Conservation (phyloP, 2,797 vertebrate species). For the Acrocephalus scirpaceus region DNA sequence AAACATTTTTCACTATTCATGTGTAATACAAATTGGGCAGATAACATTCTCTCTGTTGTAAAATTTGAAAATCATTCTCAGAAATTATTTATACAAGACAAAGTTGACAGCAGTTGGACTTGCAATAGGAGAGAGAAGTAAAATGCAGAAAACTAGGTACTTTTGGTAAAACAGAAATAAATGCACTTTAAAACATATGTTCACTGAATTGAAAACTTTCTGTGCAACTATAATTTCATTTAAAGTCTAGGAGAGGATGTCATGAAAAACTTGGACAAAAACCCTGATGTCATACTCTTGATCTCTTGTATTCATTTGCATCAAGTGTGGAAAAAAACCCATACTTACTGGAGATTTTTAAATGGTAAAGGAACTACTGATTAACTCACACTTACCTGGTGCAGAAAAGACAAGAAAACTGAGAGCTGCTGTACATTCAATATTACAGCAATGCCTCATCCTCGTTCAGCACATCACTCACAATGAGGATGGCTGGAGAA, state of each 20-base stretch:
- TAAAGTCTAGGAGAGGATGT: neutral
- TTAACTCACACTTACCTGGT: neutral
- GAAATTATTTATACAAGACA: neutral
- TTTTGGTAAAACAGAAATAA: neutral
- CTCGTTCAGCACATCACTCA: neutral
- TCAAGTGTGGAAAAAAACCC: fast-evolving
- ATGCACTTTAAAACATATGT: neutral
- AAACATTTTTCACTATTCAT: neutral
- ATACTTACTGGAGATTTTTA: neutral
- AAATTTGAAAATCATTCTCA: neutral
- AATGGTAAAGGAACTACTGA: neutral
- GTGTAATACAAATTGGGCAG: neutral
- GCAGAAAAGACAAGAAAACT: neutral
- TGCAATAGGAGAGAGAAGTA: neutral
- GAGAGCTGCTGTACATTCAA: neutral
- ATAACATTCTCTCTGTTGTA: neutral
- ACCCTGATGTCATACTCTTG: neutral
- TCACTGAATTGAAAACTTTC: neutral
- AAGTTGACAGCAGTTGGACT: neutral
- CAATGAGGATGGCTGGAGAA: neutral
- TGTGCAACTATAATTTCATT: neutral
- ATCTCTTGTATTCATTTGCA: neutral
- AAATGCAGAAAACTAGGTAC: neutral
- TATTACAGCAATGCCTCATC: neutral
- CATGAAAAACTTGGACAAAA: neutral